These are phyloP conservation scores for Enteromius anoplus DNA, from an alignment of 2,797 vertebrate species.

Conservation along the genomic window DNA sequence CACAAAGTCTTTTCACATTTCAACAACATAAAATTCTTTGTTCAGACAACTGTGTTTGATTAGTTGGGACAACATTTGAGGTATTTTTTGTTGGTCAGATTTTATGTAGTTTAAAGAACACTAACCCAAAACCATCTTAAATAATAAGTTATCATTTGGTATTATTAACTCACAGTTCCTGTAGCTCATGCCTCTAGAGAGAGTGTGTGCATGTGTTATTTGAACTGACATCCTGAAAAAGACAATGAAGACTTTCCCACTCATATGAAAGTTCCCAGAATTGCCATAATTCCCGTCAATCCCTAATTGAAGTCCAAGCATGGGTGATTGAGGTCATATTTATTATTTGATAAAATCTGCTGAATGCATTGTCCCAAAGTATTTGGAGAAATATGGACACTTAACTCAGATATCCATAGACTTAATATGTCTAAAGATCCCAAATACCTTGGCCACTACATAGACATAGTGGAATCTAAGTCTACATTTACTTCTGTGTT, in stretches of 20 bases:
- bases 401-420: background rate
- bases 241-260: slow-evolving; percentile 28
- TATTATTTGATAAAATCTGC: background rate
- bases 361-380: background rate
- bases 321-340: background rate
- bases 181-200: background rate
- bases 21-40: too few species aligned
- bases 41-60: too few species aligned
- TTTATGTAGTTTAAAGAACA: background rate
- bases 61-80: too few species aligned
- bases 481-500: background rate
- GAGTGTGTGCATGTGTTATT: background rate
- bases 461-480: background rate
- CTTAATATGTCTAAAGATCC: background rate
- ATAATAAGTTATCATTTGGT: background rate
- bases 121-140: background rate
- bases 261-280: background rate
- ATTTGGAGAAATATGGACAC: background rate
- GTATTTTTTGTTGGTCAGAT: too few species aligned
- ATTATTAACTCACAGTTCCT: background rate
- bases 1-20: too few species aligned
- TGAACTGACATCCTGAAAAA: slow-evolving; percentile 16
- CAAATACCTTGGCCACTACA: background rate
- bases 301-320: background rate
- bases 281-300: background rate